Conservation (phyloP, 2,797 vertebrate species). For the Zenarchopterus dispar region DNA sequence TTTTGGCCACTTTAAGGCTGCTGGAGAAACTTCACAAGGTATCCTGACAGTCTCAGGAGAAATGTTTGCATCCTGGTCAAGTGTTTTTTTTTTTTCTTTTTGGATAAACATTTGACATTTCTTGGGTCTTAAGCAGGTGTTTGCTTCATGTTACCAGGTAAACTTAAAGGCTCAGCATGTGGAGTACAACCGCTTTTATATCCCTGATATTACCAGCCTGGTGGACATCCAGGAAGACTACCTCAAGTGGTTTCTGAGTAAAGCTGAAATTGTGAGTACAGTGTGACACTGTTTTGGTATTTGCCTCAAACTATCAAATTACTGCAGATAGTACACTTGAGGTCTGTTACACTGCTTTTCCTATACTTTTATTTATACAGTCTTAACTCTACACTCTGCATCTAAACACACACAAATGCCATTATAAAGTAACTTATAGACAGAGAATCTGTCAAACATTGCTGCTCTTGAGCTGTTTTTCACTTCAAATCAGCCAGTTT, state of each 20-base stretch:
- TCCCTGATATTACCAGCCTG: conserved; percentile 92
- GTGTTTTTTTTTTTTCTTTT: too few species aligned
- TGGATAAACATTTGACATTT: background rate
- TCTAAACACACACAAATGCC: background rate
- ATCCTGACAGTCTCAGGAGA: conserved; percentile 13
- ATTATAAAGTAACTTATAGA: too few species aligned
- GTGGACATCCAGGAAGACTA: conserved; percentile 99
- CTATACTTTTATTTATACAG: too few species aligned
- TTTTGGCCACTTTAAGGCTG: conserved; percentile 89
- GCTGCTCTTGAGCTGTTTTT: background rate
- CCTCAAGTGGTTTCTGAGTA: conserved; percentile 97
- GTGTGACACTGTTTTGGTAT: conserved; percentile 11
- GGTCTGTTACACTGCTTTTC: background rate
- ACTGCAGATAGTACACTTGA: background rate
- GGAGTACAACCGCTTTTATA: conserved; percentile 94
- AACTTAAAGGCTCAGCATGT: conserved; percentile 93
- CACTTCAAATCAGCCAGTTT: background rate
- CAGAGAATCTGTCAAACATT: background rate
- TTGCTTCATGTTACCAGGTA: conserved; percentile 80
- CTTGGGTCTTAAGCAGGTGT: conserved; percentile 14
- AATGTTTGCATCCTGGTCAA: background rate
- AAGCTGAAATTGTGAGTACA: conserved; percentile 92
- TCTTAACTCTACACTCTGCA: background rate
- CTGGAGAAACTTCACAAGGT: conserved; percentile 98
- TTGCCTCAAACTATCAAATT: background rate